Conservation (phyloP, 1,140 invertebrate species). For the Sinella curviseta region DNA sequence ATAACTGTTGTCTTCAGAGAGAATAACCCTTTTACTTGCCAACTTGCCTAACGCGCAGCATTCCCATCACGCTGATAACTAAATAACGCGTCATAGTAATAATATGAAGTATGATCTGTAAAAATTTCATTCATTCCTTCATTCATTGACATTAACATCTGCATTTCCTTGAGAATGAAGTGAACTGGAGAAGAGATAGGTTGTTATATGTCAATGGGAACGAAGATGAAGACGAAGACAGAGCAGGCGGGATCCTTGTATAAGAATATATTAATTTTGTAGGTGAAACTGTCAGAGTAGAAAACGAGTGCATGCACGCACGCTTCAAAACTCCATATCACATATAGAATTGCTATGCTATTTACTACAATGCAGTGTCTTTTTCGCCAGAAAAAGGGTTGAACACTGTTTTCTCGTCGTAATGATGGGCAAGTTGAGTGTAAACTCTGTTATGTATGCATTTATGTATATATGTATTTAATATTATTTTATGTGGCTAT, state of each 20-base stretch:
- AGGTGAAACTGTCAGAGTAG: not conserved
- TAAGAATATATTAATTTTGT: not conserved
- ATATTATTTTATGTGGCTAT: no score
- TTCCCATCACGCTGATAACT: no score
- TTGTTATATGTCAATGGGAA: not conserved
- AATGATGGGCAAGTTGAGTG: conserved; percentile 13
- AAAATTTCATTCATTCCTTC: no score
- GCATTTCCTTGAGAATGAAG: not conserved
- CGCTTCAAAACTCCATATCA: not conserved
- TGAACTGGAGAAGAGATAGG: not conserved
- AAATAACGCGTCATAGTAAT: no score
- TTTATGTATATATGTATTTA: not conserved
- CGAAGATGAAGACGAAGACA: not conserved
- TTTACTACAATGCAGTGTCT: no score
- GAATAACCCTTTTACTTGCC: no score
- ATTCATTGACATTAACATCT: no score
- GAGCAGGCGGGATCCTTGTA: conserved; percentile 14
- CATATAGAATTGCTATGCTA: not conserved
- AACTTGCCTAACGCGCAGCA: no score
- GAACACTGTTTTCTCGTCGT: not conserved
- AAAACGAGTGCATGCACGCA: not conserved
- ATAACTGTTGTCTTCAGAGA: no score
- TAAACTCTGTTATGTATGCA: not conserved
- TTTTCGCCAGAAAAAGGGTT: not conserved
- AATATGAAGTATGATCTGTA: no score